Evolutionary conservation across 1,140 invertebrate genomes (phyloP), one percentile per base, ranked within the genome.

Genomic region (Pseudomyrmex sp.): DNA sequence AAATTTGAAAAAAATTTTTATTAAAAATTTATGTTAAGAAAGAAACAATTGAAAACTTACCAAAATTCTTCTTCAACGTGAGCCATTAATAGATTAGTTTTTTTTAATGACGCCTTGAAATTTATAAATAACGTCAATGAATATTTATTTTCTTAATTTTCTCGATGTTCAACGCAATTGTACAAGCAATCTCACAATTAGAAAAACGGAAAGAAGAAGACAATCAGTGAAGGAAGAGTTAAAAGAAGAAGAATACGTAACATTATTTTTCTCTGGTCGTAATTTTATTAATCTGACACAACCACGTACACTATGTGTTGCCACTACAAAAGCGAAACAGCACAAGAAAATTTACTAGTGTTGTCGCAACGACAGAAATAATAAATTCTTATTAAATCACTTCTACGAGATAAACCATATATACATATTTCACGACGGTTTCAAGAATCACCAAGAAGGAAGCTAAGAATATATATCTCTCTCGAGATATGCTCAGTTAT

Each of bases 41-140:
- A 44, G 1, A 46, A 75, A 1, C 44, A 23, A 61, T 61, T 0
- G 1, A 12, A 23, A 46, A 74, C n/a, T 74, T n/a, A 15, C 44
- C 13, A 44, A 48, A 62, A 58, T 5, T 1, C 23, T 46, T 10
- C 46, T 62, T 62, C 35, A 7, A 15, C 0, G 12, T 0, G 1
- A 20, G n/a, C 4, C 44, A 54, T 54, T 65, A 2, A 50, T 50
- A 13, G n/a, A 18, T 3, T 7, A 13, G 50, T 35, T 20, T 69
- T 20, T n/a, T 75, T 15, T 35, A 35, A 35, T 35, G 5, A 35
- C 35, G 35, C 5, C 35, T 58, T 58, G 0, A 68, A 56, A 46
- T 77, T 77, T 13, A 77, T 56, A 23, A 66, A 68, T 77, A 77
- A 69, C 15, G 13, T 77, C 26, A 77, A 69, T 69, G 48, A 77